These are phyloP conservation scores for Cyanistes caeruleus DNA, from an alignment of 2,113 vertebrate genomes.

Conservation along the genomic window DNA sequence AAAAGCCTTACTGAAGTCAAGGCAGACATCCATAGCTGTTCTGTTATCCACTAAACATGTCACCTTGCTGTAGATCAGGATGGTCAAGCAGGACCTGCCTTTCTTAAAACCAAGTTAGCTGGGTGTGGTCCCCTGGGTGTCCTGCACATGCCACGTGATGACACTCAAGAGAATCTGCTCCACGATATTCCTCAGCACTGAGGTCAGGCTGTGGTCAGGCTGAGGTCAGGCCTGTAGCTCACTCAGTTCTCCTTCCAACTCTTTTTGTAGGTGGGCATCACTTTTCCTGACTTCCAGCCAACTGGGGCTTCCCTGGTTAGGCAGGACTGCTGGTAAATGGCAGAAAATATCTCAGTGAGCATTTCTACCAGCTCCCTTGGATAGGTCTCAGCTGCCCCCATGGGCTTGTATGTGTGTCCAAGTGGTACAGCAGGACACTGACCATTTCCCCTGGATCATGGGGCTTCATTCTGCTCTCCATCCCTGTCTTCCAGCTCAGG, in stretches of 20 bases:
- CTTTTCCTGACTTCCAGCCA: background rate
- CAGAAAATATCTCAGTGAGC: background rate
- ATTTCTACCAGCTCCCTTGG: background rate
- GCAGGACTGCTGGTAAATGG: background rate
- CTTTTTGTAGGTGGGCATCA: background rate
- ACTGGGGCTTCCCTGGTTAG: accelerated
- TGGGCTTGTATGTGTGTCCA: background rate
- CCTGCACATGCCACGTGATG: background rate
- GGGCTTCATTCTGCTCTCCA: background rate
- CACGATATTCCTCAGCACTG: accelerated
- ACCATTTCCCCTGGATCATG: background rate
- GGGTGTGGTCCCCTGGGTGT: background rate
- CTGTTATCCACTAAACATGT: background rate
- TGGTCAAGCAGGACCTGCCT: background rate
- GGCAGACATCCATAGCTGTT: background rate
- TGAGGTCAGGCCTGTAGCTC: background rate
- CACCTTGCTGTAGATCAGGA: background rate
- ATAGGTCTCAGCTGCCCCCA: too few relatives aligned
- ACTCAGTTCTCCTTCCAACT: background rate
- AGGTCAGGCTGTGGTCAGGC: background rate
- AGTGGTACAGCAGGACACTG: background rate
- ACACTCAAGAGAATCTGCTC: background rate
- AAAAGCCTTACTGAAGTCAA: background rate
- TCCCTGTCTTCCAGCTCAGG: background rate
- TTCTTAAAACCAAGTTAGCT: background rate